Base-by-base conservation (phyloP, 2,888 invertebrate species). In the Furcula furcula region DNA sequence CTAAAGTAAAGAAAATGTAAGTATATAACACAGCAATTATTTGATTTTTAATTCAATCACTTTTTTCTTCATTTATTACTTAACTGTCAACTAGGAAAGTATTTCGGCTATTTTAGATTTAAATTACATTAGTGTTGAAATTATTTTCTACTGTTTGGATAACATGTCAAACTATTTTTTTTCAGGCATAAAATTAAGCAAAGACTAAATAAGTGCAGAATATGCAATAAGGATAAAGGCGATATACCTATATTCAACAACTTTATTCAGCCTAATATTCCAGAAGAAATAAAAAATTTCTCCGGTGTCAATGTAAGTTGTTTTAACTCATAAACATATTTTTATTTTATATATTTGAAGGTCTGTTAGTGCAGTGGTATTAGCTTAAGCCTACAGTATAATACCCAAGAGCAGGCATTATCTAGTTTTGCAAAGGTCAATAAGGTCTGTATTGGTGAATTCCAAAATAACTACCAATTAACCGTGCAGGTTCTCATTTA, bases 201-300 rank as follows among this genome's bases (percentile, higher is more conserved):
- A 32, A 46, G 34, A 29, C 29, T 54, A 22, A 55, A 41, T 31
- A 60, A 68, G 57, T 87, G 86, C 51, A 71, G 86, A 57, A 70
- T 81, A 57, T 87, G 86, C 43, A 67, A 72, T 42, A 48, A 65
- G 19, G 72, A 76, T 47, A 68, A 65, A 43, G 87, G 83, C 36
- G 60, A 68, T 27, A 68, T 85, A 43, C 73, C 80, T 13, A 85
- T 87, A 55, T 87, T 87, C 36, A 67, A 82, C 36, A 81, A 83
- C 46, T 50, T 62, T 21, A 40, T 62, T 3, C 67, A 78, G 20
- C 77, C 78, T 16, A 69, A 82, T 40, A 73, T 87, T 51, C 65
- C 78, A 42, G 76, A 81, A 31, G 83, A 87, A 46, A 79, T 87
- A 19, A 64, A 69, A 36, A 56, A 76, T 29, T 76, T 86, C 56